Base-by-base conservation (phyloP, 1,140 invertebrate genomes). In the Drosophila varians region DNA sequence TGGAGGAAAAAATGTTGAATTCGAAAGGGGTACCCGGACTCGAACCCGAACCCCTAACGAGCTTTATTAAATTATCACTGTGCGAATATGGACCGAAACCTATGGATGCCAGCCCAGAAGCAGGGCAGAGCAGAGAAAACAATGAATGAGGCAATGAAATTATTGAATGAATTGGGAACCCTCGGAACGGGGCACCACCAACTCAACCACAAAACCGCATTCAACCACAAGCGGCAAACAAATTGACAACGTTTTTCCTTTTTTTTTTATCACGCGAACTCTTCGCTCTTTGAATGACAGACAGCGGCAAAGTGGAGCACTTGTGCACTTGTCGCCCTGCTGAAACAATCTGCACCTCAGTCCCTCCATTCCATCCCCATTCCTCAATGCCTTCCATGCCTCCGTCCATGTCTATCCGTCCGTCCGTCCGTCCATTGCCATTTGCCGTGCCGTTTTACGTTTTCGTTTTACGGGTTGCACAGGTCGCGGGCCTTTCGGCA, bases 81-180 rank as follows among this genome's bases (percentile, higher is more conserved):
- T 77, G 77, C 74, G 57, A 70, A 66, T 40, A 73, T 49, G 58
- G 26, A 74, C 45, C 38, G n/a, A 34, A 62, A 65, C 25, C 25
- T n/a, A n/a, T n/a, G 25, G 42, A 38, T 48, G 31, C 11, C 52
- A 43, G 49, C 25, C 54, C 40, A 25, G 55, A 43, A 45, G 21
- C 47, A 54, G 12, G 34, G 40, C 7, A 11, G 14, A 23, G 16
- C 26, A 18, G 57, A 53, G 57, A 82, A 77, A 77, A 83, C 78
- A 83, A 72, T 84, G 70, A 58, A 77, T 80, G 69, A 53, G 61
- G 56, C 72, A 79, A 84, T 86, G 68, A 74, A 84, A 84, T 84
- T 86, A 86, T 84, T 84, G 72, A 86, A 80, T 86, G 80, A 84
- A 86, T 87, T 84, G 73, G 68, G 76, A 65, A 55, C 77, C 48